phyloP scores from a whole-genome alignment of 2,113 vertebrate species.

The Prietella phreatophila region DNA sequence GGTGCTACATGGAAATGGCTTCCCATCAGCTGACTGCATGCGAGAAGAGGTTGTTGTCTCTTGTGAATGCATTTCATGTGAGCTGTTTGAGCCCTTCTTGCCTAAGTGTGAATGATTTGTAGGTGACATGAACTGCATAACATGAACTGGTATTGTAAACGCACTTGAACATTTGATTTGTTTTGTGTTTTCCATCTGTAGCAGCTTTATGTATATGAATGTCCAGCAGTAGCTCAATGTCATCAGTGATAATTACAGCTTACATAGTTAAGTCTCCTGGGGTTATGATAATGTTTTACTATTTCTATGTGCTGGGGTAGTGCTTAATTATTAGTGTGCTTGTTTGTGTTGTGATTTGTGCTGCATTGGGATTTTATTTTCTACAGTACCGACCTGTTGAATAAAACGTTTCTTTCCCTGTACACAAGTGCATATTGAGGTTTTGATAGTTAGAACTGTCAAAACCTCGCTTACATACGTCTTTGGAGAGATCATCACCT shows the following conservation, averaged over 20 bases:
- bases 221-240: background rate
- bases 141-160: background rate
- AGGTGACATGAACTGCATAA: conserved; percentile 20
- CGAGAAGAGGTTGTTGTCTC: conserved; percentile 14
- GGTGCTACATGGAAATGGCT: conserved; percentile 34
- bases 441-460: background rate
- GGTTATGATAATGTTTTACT: background rate
- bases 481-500: background rate
- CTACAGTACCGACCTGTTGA: conserved; percentile 27
- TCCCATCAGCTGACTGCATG: conserved; percentile 40
- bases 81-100: conserved; percentile 22
- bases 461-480: too few relatives aligned
- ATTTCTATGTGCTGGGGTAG: background rate
- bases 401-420: background rate
- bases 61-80: conserved; percentile 34
- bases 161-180: background rate
- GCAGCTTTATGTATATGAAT: conserved; percentile 20
- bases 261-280: background rate
- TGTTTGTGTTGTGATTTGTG: conserved; percentile 24
- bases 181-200: conserved; percentile 9
- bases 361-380: conserved; percentile 8
- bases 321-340: background rate
- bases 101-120: conserved; percentile 29
- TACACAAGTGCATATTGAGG: background rate
- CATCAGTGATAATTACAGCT: background rate